Evolutionary conservation across 2,797 vertebrate genomes (phyloP).

Genomic region (Potorous gilbertii): DNA sequence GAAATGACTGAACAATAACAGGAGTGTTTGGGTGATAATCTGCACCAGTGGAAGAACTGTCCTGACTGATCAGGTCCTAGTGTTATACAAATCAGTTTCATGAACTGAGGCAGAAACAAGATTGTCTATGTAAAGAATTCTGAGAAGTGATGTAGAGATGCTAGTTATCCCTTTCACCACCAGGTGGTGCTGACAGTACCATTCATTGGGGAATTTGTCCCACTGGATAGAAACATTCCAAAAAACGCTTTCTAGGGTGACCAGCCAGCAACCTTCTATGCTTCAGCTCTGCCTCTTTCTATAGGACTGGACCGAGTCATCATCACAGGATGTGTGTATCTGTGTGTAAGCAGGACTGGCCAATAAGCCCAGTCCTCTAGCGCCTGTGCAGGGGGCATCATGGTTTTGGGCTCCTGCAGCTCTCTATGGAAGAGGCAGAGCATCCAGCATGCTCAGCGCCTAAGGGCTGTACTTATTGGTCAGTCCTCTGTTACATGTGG

Average conservation of each 20-base stretch:
- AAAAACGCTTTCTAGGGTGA: background rate
- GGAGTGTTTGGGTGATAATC: background rate
- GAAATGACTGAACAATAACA: background rate
- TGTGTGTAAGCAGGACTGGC: background rate
- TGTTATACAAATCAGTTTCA: background rate
- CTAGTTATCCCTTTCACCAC: background rate
- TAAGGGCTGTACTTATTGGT: background rate
- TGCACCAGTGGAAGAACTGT: background rate
- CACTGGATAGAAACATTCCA: background rate
- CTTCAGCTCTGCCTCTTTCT: background rate
- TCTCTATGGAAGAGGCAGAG: background rate
- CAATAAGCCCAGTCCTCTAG: background rate
- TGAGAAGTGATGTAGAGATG: background rate
- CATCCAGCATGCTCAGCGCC: background rate
- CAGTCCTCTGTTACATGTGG: background rate
- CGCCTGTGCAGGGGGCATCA: background rate
- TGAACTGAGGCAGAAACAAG: background rate
- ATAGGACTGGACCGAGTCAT: background rate
- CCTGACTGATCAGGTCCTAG: background rate
- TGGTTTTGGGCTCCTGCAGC: background rate
- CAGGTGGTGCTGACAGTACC: background rate
- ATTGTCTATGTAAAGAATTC: background rate
- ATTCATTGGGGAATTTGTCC: background rate
- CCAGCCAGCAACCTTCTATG: background rate
- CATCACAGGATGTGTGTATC: background rate